Base-by-base conservation (phyloP, 2,888 invertebrate genomes). In the Lepidonotus clava region DNA sequence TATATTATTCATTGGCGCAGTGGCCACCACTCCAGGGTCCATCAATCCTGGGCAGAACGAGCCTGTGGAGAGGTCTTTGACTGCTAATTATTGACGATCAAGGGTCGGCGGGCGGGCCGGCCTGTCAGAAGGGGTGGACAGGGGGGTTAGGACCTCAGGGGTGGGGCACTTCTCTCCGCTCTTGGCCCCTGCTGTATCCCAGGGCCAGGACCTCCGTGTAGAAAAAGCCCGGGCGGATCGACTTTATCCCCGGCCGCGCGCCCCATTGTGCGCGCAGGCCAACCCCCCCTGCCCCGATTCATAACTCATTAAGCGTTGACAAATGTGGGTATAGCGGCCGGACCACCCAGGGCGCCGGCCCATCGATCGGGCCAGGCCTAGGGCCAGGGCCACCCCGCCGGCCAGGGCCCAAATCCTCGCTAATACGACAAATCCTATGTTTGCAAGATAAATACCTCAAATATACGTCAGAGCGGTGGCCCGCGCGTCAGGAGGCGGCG, bases 61-160 rank as follows among this genome's bases (percentile, higher is more conserved):
- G 80, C 46, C 80, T 46, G 41, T 46, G 51, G 80, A 80, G 80
- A 80, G 80, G 80, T 80, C 80, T 80, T 80, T 46, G 46, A 41
- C 51, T 80, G 51, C 80, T 80, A 80, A 80, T 80, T 51, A 80
- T 80, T 80, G 80, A 80, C 80, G 80, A 46, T 80, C 80, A 80
- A 80, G 80, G 80, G 80, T 80, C 80, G 80, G 28, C 80, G 24
- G 46, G 80, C 51, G 41, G 46, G 8, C 18, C 21, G 14, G 46
- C 46, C 14, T 21, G n/a, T 28, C 32, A 28, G 32, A 80, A 28
- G 80, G 80, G 80, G 41, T 41, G 80, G 41, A 46, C 80, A 76
- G 76, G 76, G 38, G 14, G 38, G 76, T 76, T 61, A 32, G 61
- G 61, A 71, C 38, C 80, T 80, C 46, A 14, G 80, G 51, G 80